These are phyloP conservation scores for Sebastes kiyomatsui DNA, from an alignment of 2,797 vertebrate genomes.

Conservation along the genomic window DNA sequence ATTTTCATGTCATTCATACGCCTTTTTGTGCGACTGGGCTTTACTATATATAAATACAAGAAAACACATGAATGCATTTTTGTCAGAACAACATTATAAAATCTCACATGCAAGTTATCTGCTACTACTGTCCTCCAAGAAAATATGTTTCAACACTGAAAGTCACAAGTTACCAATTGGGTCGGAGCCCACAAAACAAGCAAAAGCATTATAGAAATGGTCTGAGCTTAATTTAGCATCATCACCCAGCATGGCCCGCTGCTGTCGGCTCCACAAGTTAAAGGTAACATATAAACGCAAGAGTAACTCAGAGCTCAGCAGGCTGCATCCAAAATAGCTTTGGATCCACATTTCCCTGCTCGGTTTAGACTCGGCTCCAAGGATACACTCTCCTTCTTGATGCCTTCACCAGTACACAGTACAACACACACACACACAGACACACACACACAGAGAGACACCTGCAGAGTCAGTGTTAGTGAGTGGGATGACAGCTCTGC, in stretches of 20 bases:
- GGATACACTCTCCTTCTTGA: conserved; percentile 21
- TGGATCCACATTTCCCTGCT: conserved; percentile 15
- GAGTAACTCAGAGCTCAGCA: conserved; percentile 4
- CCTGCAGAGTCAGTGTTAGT: conserved; percentile 49
- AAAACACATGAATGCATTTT: too few species aligned
- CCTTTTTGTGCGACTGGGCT: too few species aligned
- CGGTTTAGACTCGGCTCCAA: conserved; percentile 38
- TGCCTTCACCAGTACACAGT: conserved; percentile 16
- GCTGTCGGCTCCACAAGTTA: not conserved
- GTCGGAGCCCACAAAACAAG: too few species aligned
- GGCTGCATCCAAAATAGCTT: conserved; percentile 41
- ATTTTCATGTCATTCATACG: too few species aligned
- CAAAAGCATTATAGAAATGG: not conserved
- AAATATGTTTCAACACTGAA: too few species aligned
- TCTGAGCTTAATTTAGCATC: not conserved
- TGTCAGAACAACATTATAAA: too few species aligned
- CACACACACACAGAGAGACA: conserved; percentile 15
- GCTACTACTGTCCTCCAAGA: too few species aligned
- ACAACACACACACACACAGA: not conserved
- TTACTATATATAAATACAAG: too few species aligned
- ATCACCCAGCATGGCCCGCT: not conserved
- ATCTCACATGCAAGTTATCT: too few species aligned
- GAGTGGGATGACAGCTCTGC: conserved; percentile 66
- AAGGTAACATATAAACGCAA: not conserved
- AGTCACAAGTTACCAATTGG: too few species aligned